A percentile compares a stretch with the other conserved stretches of the same genome.
Evolutionary conservation across 2,888 invertebrate species (phyloP).

Genomic region (Choreutis nemorana): DNA sequence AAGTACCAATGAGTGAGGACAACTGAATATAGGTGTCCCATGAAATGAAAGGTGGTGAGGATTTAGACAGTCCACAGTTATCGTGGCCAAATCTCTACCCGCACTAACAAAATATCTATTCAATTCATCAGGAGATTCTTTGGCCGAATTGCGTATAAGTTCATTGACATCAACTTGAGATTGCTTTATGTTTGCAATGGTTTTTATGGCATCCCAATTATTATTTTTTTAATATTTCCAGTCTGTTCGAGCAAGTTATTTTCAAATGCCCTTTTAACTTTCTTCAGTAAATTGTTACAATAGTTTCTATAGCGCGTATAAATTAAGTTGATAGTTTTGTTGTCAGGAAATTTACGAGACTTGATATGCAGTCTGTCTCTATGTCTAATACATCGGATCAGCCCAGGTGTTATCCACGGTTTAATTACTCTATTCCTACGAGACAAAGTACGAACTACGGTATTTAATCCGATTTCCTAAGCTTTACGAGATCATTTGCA

Average conservation of each 20-base stretch:
- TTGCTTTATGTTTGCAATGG: slow-evolving; percentile 6
- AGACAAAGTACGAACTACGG: no score
- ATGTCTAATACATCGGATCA: slow-evolving; percentile 8
- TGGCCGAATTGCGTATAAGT: background rate
- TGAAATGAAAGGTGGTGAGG: no score
- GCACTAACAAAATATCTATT: slow-evolving; percentile 3
- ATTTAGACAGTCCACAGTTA: no score
- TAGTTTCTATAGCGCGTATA: slow-evolving; percentile 12
- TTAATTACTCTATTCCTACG: no score
- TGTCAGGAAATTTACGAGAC: slow-evolving; percentile 7
- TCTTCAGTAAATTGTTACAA: slow-evolving; percentile 9
- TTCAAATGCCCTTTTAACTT: slow-evolving; percentile 9
- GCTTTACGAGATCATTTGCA: no score
- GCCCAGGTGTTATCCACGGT: slow-evolving; percentile 9
- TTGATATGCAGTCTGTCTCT: slow-evolving; percentile 7
- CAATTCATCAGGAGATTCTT: background rate
- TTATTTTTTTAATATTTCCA: slow-evolving; percentile 9
- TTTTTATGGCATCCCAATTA: slow-evolving; percentile 10
- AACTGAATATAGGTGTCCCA: no score
- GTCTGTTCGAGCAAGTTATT: slow-evolving; percentile 5
- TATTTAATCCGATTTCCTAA: no score
- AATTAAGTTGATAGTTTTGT: slow-evolving; percentile 5
- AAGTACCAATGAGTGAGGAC: slow-evolving; percentile 4
- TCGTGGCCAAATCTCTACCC: slow-evolving; percentile 2
- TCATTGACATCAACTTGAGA: background rate